phyloP scores from a whole-genome alignment of 2,888 invertebrate species.

The Microplitis manilae region DNA sequence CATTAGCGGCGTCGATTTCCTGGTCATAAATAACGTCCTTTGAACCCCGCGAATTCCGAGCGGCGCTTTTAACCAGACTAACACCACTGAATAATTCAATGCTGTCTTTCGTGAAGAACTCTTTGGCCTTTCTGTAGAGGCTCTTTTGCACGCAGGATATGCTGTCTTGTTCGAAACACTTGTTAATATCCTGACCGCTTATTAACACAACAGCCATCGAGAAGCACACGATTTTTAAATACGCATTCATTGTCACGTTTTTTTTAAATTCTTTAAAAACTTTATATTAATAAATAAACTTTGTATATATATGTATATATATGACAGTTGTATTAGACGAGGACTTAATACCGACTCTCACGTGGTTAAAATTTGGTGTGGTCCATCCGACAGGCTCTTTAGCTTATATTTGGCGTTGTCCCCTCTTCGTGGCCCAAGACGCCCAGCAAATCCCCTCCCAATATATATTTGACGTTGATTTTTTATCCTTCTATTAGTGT shows the following conservation, averaged over 20 bases:
- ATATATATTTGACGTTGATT: slow-evolving; percentile 50
- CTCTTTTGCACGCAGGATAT: slow-evolving; percentile 78
- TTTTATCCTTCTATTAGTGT: slow-evolving; percentile 34
- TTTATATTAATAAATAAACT: slow-evolving; percentile 8
- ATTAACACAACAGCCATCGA: slow-evolving; percentile 55
- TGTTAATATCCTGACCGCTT: slow-evolving; percentile 71
- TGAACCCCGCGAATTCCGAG: slow-evolving; percentile 71
- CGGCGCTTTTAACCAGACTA: slow-evolving; percentile 70
- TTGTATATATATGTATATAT: slow-evolving; percentile 15
- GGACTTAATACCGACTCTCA: slow-evolving; percentile 58
- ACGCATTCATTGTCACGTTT: slow-evolving; percentile 45
- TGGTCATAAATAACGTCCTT: slow-evolving; percentile 72
- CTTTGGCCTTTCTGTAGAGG: slow-evolving; percentile 75
- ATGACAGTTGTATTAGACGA: slow-evolving; percentile 45
- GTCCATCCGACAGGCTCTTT: slow-evolving; percentile 69
- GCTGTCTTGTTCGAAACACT: slow-evolving; percentile 77
- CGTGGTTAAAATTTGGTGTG: slow-evolving; percentile 68
- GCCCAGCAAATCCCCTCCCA: slow-evolving; percentile 57
- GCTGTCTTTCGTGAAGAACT: slow-evolving; percentile 75
- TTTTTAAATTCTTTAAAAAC: slow-evolving; percentile 27
- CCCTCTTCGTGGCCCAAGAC: slow-evolving; percentile 53
- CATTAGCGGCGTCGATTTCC: slow-evolving; percentile 72
- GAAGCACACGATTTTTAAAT: slow-evolving; percentile 56
- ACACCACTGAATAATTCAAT: slow-evolving; percentile 75
- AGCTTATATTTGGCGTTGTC: slow-evolving; percentile 68